Evolutionary conservation across 1,140 invertebrate species (phyloP).

Genomic region (Patella vulgata): DNA sequence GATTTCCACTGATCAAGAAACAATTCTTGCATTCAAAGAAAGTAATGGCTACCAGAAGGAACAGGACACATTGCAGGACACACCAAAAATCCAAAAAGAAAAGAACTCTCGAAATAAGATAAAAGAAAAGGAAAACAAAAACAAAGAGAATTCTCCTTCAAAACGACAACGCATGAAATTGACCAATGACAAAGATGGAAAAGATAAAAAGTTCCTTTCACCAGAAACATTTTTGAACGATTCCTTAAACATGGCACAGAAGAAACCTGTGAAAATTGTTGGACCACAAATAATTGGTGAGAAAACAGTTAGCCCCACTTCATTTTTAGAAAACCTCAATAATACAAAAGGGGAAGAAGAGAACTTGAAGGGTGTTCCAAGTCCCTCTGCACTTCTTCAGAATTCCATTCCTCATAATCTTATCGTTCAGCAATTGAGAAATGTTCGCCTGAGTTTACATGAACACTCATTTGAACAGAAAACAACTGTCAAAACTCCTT

Average conservation of each 20-base stretch:
- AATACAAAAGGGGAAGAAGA: conserved; percentile 15
- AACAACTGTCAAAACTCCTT: background rate
- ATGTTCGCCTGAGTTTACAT: conserved; percentile 34
- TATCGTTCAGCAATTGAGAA: conserved; percentile 39
- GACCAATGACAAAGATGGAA: background rate
- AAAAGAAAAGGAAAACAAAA: too few species aligned
- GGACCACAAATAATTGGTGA: background rate
- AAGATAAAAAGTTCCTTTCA: conserved; percentile 12
- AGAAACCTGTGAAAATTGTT: background rate
- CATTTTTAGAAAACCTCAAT: conserved; percentile 45
- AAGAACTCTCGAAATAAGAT: too few species aligned
- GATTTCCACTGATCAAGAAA: too few species aligned
- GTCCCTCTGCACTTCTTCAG: conserved; percentile 42
- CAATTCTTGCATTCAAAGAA: too few species aligned
- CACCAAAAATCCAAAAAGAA: too few species aligned
- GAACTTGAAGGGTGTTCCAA: conserved; percentile 13
- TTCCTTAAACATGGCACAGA: conserved; percentile 8
- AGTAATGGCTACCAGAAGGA: too few species aligned
- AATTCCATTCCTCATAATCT: conserved; percentile 45
- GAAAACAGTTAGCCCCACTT: conserved; percentile 43
- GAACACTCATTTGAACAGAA: conserved; percentile 19
- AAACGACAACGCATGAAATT: too few species aligned
- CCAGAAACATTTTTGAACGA: conserved; percentile 34
- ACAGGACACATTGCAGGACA: too few species aligned
- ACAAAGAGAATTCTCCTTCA: too few species aligned